These are phyloP conservation scores for Pseudochirops corinnae DNA, from an alignment of 2,797 vertebrate genomes.

Conservation along the genomic window DNA sequence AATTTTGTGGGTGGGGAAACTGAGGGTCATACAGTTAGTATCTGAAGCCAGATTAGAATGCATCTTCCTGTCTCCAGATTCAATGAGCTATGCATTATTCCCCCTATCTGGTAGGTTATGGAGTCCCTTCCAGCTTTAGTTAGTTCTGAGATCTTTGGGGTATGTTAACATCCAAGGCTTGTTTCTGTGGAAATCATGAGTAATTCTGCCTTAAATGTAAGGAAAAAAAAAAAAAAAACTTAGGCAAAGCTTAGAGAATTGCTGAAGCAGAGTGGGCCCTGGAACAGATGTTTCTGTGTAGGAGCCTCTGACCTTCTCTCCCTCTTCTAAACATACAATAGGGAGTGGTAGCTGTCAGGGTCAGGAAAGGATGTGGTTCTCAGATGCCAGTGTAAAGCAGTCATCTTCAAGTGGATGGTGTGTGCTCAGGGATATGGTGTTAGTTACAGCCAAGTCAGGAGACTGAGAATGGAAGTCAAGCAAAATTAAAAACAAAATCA, in stretches of 20 bases:
- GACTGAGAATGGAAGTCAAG: slow-evolving; percentile 61
- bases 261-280: slow-evolving; percentile 46
- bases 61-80: neutral
- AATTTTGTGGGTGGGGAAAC: neutral
- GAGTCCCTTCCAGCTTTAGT: neutral
- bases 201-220: slow-evolving; percentile 51
- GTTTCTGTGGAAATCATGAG: slow-evolving; percentile 70
- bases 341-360: slow-evolving; percentile 55
- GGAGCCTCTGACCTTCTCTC: slow-evolving; percentile 54
- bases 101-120: slow-evolving; percentile 36
- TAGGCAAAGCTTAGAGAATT: slow-evolving; percentile 54
- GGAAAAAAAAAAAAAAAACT: slow-evolving; percentile 38
- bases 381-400: slow-evolving; percentile 70
- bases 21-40: neutral
- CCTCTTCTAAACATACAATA: slow-evolving; percentile 69
- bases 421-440: slow-evolving; percentile 59
- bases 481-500: slow-evolving; percentile 81
- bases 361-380: slow-evolving; percentile 72
- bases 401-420: slow-evolving; percentile 75
- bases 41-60: neutral
- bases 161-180: slow-evolving; percentile 44
- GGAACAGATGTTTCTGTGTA: slow-evolving; percentile 61
- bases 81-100: neutral
- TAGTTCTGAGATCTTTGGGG: neutral
- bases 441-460: slow-evolving; percentile 77